These are phyloP conservation scores for Melanostigma gelatinosum DNA, from an alignment of 2,113 vertebrate species.

Conservation along the genomic window DNA sequence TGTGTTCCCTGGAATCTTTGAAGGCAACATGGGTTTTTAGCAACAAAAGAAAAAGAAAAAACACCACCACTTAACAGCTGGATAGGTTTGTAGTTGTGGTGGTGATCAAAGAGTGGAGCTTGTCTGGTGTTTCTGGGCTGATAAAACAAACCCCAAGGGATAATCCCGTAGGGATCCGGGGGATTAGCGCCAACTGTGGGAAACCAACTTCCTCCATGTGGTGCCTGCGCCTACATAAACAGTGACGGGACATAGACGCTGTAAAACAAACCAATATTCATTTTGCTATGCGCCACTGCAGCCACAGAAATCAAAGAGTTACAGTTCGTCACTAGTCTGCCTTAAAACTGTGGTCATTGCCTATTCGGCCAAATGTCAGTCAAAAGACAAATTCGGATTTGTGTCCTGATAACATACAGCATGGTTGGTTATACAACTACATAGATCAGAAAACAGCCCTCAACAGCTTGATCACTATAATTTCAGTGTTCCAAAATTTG, in stretches of 20 bases:
- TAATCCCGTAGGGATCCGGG: slow-evolving; percentile 6
- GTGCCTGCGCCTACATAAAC: slow-evolving; percentile 9
- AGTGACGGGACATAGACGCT: background rate
- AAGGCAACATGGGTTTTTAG: background rate
- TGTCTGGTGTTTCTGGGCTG: slow-evolving; percentile 14
- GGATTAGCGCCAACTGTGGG: slow-evolving; percentile 24
- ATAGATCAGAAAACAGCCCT: background rate
- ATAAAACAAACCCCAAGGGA: slow-evolving; percentile 23
- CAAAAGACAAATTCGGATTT: background rate
- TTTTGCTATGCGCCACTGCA: background rate
- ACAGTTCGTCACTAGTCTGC: background rate
- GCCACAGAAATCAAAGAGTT: background rate
- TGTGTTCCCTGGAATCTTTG: background rate
- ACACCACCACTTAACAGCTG: background rate
- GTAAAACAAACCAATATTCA: slow-evolving; percentile 6
- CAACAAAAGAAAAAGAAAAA: background rate
- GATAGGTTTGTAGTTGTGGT: background rate
- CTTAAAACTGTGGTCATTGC: background rate
- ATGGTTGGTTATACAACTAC: background rate
- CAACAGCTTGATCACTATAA: background rate
- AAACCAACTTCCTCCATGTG: slow-evolving; percentile 12
- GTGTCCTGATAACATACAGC: too few relatives aligned
- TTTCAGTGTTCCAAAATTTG: background rate
- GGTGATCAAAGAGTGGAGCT: background rate
- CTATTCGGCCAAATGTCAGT: background rate